Percentiles rank a stretch among this genome's conserved stretches.
These are phyloP conservation scores for Eucera pruinosa DNA, from an alignment of 2,888 invertebrate species.

Conservation along the genomic window DNA sequence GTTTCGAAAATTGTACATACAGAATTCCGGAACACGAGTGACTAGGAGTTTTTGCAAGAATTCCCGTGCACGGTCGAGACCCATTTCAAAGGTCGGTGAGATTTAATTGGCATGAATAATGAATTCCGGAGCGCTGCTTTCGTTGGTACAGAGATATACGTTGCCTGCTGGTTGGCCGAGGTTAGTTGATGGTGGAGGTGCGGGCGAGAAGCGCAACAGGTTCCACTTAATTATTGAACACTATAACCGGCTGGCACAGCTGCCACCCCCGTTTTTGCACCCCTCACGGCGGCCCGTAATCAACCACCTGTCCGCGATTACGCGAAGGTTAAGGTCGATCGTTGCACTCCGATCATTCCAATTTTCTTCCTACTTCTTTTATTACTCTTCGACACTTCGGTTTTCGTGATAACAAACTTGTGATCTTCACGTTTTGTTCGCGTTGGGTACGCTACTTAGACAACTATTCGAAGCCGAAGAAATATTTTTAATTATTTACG, in stretches of 20 bases:
- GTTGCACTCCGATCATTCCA: constrained; percentile 40
- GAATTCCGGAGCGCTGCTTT: constrained; percentile 64
- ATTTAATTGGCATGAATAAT: constrained; percentile 81
- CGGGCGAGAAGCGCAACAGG: constrained; percentile 82
- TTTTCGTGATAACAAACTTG: no score
- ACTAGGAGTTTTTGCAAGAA: constrained; percentile 4
- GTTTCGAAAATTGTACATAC: background rate
- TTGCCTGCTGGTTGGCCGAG: constrained; percentile 62
- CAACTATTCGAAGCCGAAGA: no score
- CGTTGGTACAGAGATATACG: constrained; percentile 40
- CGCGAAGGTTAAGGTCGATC: constrained; percentile 68
- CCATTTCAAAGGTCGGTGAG: constrained; percentile 44
- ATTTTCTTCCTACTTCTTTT: constrained; percentile 7
- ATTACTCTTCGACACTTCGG: background rate
- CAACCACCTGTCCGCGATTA: constrained; percentile 75
- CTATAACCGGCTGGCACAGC: constrained; percentile 72
- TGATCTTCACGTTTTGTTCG: no score
- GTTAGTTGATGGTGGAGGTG: constrained; percentile 68
- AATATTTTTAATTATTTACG: no score
- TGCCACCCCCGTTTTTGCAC: constrained; percentile 69
- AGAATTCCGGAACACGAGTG: background rate
- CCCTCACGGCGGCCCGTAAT: constrained; percentile 70
- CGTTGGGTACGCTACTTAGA: no score
- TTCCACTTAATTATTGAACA: constrained; percentile 84
- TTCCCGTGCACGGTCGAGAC: background rate